Evolutionary conservation across 1,140 invertebrate species (phyloP).

Genomic region (Drosophila parvula): DNA sequence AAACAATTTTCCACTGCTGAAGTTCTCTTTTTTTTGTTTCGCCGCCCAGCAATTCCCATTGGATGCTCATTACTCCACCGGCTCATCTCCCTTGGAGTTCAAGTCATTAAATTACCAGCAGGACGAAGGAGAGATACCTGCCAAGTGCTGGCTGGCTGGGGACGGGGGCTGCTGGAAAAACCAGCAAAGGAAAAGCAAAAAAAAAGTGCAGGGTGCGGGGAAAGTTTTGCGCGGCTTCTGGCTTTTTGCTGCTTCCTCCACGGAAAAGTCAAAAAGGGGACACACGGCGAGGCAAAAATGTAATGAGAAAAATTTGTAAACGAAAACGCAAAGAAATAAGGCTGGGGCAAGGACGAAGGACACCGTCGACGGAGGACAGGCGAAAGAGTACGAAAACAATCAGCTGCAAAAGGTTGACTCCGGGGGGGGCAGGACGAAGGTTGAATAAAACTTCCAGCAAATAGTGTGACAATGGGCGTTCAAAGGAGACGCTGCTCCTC

Average conservation of each 20-base stretch:
- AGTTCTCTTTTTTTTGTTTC: no score
- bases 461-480: constrained; percentile 66
- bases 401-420: constrained; percentile 28
- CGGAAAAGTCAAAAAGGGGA: constrained; percentile 51
- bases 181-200: constrained; percentile 11
- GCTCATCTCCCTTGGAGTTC: constrained; percentile 11
- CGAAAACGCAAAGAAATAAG: constrained; percentile 40
- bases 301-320: constrained; percentile 74
- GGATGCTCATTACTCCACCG: constrained; percentile 1
- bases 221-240: constrained; percentile 38
- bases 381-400: constrained; percentile 51
- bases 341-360: constrained; percentile 8
- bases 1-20: neutral
- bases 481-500: neutral
- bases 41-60: neutral
- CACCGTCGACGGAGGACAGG: constrained; percentile 11
- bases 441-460: constrained; percentile 55
- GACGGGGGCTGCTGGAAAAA: neutral
- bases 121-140: constrained; percentile 15
- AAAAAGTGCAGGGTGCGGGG: constrained; percentile 20
- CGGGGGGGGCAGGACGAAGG: constrained; percentile 17
- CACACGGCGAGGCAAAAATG: constrained; percentile 53
- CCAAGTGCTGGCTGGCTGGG: constrained; percentile 12
- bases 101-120: constrained; percentile 76
- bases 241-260: neutral